These are phyloP conservation scores for Acholoe squamosa DNA, from an alignment of 2,888 invertebrate species.

Conservation along the genomic window DNA sequence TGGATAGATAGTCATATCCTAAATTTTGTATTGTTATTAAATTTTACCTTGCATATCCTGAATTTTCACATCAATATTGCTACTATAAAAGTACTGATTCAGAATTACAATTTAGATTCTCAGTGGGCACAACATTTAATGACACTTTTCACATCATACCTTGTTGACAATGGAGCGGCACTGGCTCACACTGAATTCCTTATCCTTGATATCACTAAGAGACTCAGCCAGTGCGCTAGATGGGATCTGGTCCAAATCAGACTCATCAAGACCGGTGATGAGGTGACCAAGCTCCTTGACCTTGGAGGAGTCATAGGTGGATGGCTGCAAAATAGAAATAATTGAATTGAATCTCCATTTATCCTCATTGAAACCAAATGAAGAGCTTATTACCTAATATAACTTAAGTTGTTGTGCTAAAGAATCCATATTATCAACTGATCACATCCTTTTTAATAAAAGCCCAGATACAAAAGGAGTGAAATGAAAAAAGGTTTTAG, in stretches of 20 bases:
- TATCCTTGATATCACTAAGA: neutral
- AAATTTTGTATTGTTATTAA: neutral
- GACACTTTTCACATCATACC: neutral
- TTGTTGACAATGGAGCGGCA: slow-evolving; percentile 31
- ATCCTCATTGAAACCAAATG: too few relatives aligned
- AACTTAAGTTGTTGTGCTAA: too few relatives aligned
- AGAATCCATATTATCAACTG: neutral
- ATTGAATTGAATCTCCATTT: neutral
- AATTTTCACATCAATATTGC: neutral
- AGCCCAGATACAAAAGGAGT: neutral
- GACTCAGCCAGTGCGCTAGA: neutral
- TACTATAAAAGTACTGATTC: neutral
- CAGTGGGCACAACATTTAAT: neutral
- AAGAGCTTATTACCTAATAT: too few relatives aligned
- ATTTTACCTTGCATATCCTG: neutral
- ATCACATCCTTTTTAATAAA: neutral
- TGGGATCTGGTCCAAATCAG: slow-evolving; percentile 43
- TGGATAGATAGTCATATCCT: neutral
- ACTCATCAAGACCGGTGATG: slow-evolving; percentile 27
- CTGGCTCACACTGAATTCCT: slow-evolving; percentile 1
- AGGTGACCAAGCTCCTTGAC: slow-evolving; percentile 39
- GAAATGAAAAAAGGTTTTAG: too few relatives aligned
- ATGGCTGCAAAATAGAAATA: neutral
- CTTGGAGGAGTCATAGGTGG: neutral
- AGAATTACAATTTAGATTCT: neutral